A percentile compares a stretch with the other conserved stretches of the same genome.
Evolutionary conservation across 2,797 vertebrate species (phyloP).

Genomic region (Tangara arthus): DNA sequence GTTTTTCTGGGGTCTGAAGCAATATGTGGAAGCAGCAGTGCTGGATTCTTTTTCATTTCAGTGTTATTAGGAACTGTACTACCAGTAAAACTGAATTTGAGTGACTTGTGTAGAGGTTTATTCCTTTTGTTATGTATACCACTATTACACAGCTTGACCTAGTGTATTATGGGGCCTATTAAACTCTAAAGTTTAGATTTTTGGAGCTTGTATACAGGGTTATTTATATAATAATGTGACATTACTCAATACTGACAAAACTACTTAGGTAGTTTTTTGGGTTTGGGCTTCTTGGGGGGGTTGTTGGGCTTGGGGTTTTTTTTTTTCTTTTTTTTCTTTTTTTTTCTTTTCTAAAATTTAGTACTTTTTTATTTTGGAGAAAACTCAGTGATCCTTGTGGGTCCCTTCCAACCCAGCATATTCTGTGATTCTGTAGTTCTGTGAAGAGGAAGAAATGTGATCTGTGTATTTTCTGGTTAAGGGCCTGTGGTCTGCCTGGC

Average conservation of each 20-base stretch:
- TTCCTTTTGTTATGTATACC: constrained; percentile 70
- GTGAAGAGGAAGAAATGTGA: constrained; percentile 68
- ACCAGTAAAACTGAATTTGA: constrained; percentile 72
- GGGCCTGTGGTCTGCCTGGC: constrained; percentile 69
- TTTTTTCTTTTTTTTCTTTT: neutral
- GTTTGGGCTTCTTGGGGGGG: neutral
- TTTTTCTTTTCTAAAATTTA: neutral
- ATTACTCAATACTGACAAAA: constrained; percentile 80
- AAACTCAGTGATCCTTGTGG: neutral
- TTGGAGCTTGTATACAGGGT: constrained; percentile 81
- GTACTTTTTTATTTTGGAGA: constrained; percentile 36
- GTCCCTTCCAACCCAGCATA: neutral
- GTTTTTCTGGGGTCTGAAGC: constrained; percentile 71
- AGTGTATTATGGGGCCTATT: constrained; percentile 72
- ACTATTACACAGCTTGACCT: constrained; percentile 75
- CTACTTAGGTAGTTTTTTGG: constrained; percentile 74
- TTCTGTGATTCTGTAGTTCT: neutral
- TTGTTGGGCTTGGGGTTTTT: neutral
- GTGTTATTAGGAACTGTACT: constrained; percentile 76
- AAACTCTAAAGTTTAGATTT: constrained; percentile 75
- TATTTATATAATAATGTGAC: constrained; percentile 85
- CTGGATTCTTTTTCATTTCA: constrained; percentile 75
- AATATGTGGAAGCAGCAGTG: constrained; percentile 75
- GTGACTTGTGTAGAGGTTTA: constrained; percentile 73
- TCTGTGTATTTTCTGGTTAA: constrained; percentile 71